Evolutionary conservation across 2,113 vertebrate genomes (phyloP), one percentile per base, ranked within the genome.

Genomic region (Silurus asotus): DNA sequence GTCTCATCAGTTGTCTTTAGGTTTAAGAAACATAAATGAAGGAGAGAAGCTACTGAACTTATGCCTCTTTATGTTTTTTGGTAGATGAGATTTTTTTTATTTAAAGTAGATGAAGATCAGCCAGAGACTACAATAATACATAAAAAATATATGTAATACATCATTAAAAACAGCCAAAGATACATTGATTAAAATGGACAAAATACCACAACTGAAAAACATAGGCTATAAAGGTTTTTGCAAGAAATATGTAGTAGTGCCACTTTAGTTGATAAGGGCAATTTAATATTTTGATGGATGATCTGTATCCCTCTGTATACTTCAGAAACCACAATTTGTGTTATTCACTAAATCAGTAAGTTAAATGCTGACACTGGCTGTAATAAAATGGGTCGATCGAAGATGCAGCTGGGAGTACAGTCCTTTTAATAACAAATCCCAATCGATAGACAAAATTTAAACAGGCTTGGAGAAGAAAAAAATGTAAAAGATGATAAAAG

Each of bases 1-100:
- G 61, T 19, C 89, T 87, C 90, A 88, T 80, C 65, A 85, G 74
- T 90, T 87, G 87, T 89, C 84, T 87, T 86, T 82, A 83, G 87
- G 88, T 81, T 87, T 86, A 78, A 82, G 87, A 89, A 83, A 82
- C 82, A 87, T 80, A 19, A 61, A 74, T 72, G 49, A 87, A 81
- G 76, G 37, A 75, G 10, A 53, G 58, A 69, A 58, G 67, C 65
- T 55, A 65, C 13, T 55, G 55, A 58, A 56, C 15, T 48, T 13
- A 77, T 25, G n/a, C 62, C 45, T 84, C 62, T 74, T 11, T 62
- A 37, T 37, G 37, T 37, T 37, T 37, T 74, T 19, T 55, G 23
- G 67, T 28, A 62, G 45, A 64, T 48, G 53, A 6, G 10, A 13
- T 53, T 70, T 53, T 72, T n/a, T 70, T 17, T 82, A 78, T 76